Conservation (phyloP, 1,140 invertebrate species). For the Leptopilina clavipes region DNA sequence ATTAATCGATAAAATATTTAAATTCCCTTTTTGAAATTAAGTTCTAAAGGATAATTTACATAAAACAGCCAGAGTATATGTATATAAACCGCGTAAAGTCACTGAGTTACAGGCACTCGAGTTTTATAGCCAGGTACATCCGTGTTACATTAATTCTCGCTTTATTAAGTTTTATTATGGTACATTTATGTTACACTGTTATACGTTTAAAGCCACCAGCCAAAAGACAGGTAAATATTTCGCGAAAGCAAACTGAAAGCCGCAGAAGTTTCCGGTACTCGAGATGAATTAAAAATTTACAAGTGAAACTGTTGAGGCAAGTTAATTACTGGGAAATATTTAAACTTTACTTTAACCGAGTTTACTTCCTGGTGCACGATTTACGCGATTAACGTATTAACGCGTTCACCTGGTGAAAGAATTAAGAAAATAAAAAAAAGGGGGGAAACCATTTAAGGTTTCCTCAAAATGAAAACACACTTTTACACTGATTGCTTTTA, state of each 20-base stretch:
- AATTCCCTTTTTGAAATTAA: too few species aligned
- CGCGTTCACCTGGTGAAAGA: neutral
- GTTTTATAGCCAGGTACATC: slow-evolving; percentile 21
- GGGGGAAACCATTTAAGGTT: neutral
- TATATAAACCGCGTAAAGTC: neutral
- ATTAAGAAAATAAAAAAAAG: neutral
- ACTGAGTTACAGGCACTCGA: slow-evolving; percentile 4
- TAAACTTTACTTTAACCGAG: neutral
- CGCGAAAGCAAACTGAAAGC: neutral
- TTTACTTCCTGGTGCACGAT: slow-evolving; percentile 3
- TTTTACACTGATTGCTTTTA: neutral
- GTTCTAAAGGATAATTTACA: neutral
- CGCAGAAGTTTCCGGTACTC: slow-evolving; percentile 4
- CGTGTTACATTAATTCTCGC: slow-evolving; percentile 32
- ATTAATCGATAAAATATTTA: too few species aligned
- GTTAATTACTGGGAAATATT: slow-evolving; percentile 27
- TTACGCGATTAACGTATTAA: slow-evolving; percentile 17
- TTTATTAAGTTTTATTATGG: slow-evolving; percentile 24
- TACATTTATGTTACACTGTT: neutral
- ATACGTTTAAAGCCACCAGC: slow-evolving; percentile 1
- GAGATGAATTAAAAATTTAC: slow-evolving; percentile 1
- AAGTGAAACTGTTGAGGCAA: neutral
- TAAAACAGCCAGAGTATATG: neutral
- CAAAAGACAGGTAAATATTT: slow-evolving; percentile 14
- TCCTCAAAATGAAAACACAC: neutral